phyloP scores from a whole-genome alignment of 2,888 invertebrate genomes.

The Hyposoter didymator region DNA sequence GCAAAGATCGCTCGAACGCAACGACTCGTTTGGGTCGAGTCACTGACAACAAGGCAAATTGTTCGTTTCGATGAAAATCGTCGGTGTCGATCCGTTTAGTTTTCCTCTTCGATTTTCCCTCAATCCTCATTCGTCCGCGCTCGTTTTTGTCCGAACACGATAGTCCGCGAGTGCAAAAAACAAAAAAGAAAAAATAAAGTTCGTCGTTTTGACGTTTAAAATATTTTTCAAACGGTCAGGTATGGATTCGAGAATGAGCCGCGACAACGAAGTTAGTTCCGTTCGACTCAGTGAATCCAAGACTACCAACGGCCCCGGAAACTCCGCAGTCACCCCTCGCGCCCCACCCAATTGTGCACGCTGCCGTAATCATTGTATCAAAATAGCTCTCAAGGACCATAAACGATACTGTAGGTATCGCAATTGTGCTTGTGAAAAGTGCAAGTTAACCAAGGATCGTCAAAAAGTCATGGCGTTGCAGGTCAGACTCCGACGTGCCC shows the following conservation, averaged over 20 bases:
- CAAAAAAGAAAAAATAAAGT: not conserved
- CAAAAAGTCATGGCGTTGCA: slow-evolving; percentile 96
- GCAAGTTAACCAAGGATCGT: slow-evolving; percentile 93
- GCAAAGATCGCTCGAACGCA: slow-evolving; percentile 22
- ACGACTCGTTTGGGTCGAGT: not conserved
- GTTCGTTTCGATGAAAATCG: not conserved
- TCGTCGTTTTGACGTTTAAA: not conserved
- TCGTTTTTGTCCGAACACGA: not conserved
- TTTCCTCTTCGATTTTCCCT: not conserved
- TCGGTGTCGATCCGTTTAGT: not conserved
- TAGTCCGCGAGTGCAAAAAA: not conserved
- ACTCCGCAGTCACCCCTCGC: slow-evolving; percentile 59
- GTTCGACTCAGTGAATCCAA: slow-evolving; percentile 60
- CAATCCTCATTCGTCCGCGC: not conserved
- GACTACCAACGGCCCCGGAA: slow-evolving; percentile 43
- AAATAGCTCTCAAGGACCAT: slow-evolving; percentile 95
- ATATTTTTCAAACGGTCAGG: slow-evolving; percentile 12
- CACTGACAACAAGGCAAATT: slow-evolving; percentile 16
- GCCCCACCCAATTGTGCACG: slow-evolving; percentile 95
- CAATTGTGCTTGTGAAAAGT: slow-evolving; percentile 94
- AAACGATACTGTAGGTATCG: slow-evolving; percentile 96
- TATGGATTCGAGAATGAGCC: slow-evolving; percentile 66
- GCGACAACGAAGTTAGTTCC: slow-evolving; percentile 63
- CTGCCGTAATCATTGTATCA: slow-evolving; percentile 96
- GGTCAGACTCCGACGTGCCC: slow-evolving; percentile 93